Evolutionary conservation across 2,888 invertebrate species (phyloP).

Genomic region (Dryomyza anilis): DNA sequence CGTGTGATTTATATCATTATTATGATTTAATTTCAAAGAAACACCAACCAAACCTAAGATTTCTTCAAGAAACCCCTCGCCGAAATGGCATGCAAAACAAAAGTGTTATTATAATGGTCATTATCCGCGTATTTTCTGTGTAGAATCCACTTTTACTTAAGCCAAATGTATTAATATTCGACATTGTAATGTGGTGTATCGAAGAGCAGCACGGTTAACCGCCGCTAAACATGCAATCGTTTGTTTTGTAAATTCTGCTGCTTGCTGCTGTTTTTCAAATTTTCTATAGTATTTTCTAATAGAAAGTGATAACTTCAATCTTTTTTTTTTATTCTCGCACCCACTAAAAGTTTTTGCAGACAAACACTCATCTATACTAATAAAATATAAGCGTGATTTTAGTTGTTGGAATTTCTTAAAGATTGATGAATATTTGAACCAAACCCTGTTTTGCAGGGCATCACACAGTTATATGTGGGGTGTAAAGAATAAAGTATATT

Average conservation of each 20-base stretch:
- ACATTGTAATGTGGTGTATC: slow-evolving; percentile 2
- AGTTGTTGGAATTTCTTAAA: slow-evolving; percentile 12
- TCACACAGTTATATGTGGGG: no score
- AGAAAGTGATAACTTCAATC: no score
- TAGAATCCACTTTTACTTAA: background rate
- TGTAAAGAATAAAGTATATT: no score
- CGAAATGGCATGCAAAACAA: no score
- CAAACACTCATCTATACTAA: no score
- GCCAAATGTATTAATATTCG: slow-evolving; percentile 12
- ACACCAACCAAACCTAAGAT: background rate
- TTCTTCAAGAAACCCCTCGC: background rate
- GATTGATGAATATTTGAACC: slow-evolving; percentile 20
- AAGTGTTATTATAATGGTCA: background rate
- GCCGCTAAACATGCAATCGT: slow-evolving; percentile 10
- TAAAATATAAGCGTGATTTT: no score
- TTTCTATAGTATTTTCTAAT: no score
- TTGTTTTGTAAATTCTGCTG: background rate
- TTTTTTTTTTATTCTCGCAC: no score
- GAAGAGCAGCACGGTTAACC: slow-evolving; percentile 9
- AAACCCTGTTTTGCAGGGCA: slow-evolving; percentile 4
- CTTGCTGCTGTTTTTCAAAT: no score
- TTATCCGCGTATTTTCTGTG: background rate
- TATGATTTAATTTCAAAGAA: background rate
- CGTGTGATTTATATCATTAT: background rate
- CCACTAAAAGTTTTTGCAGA: no score